These are phyloP conservation scores for Microtus montanus DNA, from an alignment of 2,113 vertebrate species.

Conservation along the genomic window DNA sequence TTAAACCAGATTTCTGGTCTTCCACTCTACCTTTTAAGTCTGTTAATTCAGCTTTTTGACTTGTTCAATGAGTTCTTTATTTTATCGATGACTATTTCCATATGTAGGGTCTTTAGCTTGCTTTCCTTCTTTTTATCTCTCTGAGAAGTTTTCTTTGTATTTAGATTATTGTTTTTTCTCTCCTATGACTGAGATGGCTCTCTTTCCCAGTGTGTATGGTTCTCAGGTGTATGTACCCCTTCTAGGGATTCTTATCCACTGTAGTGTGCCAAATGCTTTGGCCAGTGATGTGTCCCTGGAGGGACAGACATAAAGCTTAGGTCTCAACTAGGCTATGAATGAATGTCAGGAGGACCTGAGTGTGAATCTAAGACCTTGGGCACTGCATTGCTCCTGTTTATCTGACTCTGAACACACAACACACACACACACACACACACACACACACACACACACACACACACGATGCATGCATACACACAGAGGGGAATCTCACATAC, in stretches of 20 bases:
- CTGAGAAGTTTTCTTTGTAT: not conserved
- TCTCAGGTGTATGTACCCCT: not conserved
- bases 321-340: not conserved
- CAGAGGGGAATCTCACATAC: not conserved
- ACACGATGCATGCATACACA: not conserved
- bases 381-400: not conserved
- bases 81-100: not conserved
- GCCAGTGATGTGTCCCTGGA: not conserved
- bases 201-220: not conserved
- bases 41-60: not conserved
- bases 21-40: not conserved
- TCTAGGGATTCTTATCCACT: not conserved
- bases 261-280: not conserved
- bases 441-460: not conserved
- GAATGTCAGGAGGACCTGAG: not conserved
- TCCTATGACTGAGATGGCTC: not conserved
- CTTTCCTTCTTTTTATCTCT: slow-evolving; percentile 2
- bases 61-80: not conserved
- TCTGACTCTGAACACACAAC: not conserved
- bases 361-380: not conserved
- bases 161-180: not conserved
- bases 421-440: not conserved
- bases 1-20: not conserved
- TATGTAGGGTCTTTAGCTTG: not conserved
- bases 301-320: not conserved